Percentiles rank a stretch among this genome's conserved stretches.
These are phyloP conservation scores for Ophiothrix spiculata DNA, from an alignment of 35 echinoderm and acorn worm species.

Conservation along the genomic window DNA sequence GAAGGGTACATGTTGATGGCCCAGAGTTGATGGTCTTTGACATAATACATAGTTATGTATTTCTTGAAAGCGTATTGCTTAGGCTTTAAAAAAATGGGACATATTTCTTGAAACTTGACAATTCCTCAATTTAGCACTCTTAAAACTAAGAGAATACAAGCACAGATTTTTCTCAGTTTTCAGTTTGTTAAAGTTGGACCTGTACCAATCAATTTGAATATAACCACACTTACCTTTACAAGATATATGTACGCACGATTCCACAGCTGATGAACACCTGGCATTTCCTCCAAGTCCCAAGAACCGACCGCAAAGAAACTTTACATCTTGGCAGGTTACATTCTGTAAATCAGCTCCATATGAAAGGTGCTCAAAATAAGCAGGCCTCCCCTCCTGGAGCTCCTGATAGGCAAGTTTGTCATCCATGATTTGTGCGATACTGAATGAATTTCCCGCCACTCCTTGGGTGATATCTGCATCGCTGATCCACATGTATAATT, in stretches of 20 bases:
- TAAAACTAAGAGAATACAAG: no score
- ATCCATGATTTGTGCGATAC: background rate
- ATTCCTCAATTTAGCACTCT: no score
- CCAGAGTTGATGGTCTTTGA: no score
- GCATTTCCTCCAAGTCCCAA: background rate
- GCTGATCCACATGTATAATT: slow-evolving; percentile 5
- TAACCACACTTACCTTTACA: background rate
- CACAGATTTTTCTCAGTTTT: no score
- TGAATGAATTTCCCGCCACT: background rate
- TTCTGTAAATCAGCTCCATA: background rate
- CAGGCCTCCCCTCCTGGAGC: background rate
- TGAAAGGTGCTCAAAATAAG: background rate
- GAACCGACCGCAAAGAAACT: background rate
- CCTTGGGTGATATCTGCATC: background rate
- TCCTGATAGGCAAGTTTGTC: background rate
- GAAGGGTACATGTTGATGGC: no score
- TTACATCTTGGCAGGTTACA: background rate
- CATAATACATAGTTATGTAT: no score
- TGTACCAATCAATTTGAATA: no score
- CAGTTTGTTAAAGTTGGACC: no score
- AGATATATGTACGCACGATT: background rate
- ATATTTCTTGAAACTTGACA: no score
- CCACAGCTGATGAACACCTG: background rate
- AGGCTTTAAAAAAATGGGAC: no score
- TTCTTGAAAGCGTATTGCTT: no score